Percentiles rank a stretch among this genome's conserved stretches.
Conservation (phyloP, 2,797 vertebrate species). For the Falco naumanni region DNA sequence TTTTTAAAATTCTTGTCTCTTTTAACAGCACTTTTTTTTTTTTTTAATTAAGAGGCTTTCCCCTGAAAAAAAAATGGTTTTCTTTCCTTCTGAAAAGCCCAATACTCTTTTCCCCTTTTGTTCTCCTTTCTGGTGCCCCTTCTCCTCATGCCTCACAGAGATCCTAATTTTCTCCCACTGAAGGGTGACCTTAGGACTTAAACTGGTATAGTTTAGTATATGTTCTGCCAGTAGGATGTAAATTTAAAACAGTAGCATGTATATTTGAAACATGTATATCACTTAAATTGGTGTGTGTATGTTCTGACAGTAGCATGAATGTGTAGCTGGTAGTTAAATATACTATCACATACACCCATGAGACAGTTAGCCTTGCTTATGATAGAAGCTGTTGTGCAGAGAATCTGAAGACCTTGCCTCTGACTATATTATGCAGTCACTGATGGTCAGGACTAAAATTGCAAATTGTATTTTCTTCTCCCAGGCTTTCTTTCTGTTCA, state of each 20-base stretch:
- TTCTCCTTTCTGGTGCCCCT: neutral
- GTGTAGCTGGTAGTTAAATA: neutral
- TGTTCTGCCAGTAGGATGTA: neutral
- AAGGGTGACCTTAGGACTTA: neutral
- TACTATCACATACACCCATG: neutral
- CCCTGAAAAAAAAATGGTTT: neutral
- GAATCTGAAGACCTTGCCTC: neutral
- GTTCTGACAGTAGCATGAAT: neutral
- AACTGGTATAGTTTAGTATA: neutral
- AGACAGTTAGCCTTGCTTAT: neutral
- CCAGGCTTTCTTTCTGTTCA: neutral
- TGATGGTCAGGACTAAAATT: neutral
- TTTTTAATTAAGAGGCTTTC: neutral
- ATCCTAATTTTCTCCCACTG: neutral
- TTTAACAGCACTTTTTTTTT: neutral
- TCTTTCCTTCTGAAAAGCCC: neutral
- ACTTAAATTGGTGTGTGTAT: neutral
- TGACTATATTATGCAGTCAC: neutral
- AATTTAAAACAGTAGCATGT: neutral
- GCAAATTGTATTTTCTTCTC: neutral
- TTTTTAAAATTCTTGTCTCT: neutral
- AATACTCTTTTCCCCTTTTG: neutral
- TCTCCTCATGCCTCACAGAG: neutral
- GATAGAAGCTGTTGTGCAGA: neutral
- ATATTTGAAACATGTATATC: neutral